Conservation (phyloP, 2,888 invertebrate genomes). For the Drosophila phalerata region DNA sequence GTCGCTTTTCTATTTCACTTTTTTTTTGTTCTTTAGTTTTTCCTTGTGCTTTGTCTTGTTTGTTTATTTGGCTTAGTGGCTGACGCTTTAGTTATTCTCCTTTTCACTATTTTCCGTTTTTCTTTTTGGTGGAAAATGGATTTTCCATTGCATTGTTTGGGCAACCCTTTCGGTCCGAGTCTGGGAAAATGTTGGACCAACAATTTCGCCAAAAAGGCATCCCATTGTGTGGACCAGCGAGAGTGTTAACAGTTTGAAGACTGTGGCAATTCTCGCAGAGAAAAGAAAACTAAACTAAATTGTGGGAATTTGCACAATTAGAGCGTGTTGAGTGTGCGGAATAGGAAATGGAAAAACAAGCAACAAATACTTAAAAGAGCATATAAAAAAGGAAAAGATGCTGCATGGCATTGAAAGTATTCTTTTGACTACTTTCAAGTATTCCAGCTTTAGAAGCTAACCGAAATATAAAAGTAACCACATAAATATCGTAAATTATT, state of each 20-base stretch:
- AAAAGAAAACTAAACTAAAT: slow-evolving; percentile 35
- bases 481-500: neutral
- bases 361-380: slow-evolving; percentile 34
- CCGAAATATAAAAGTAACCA: slow-evolving; percentile 21
- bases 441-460: neutral
- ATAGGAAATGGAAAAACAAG: neutral
- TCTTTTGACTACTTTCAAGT: slow-evolving; percentile 9
- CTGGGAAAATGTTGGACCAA: slow-evolving; percentile 62
- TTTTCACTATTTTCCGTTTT: slow-evolving; percentile 15
- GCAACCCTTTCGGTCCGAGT: slow-evolving; percentile 64
- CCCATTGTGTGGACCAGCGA: slow-evolving; percentile 32
- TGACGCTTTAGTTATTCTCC: slow-evolving; percentile 38
- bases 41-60: slow-evolving; percentile 51
- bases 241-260: slow-evolving; percentile 52
- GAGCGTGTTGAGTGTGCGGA: slow-evolving; percentile 54
- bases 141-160: slow-evolving; percentile 62
- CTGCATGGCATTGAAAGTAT: slow-evolving; percentile 16
- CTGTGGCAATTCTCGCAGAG: slow-evolving; percentile 20
- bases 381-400: slow-evolving; percentile 13
- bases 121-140: slow-evolving; percentile 51
- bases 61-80: slow-evolving; percentile 74
- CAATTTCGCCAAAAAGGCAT: slow-evolving; percentile 10
- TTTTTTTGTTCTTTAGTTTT: slow-evolving; percentile 42
- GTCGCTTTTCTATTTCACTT: slow-evolving; percentile 36
- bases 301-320: slow-evolving; percentile 78